phyloP scores from a whole-genome alignment of 2,113 vertebrate species.

The Sinosuthora webbiana region DNA sequence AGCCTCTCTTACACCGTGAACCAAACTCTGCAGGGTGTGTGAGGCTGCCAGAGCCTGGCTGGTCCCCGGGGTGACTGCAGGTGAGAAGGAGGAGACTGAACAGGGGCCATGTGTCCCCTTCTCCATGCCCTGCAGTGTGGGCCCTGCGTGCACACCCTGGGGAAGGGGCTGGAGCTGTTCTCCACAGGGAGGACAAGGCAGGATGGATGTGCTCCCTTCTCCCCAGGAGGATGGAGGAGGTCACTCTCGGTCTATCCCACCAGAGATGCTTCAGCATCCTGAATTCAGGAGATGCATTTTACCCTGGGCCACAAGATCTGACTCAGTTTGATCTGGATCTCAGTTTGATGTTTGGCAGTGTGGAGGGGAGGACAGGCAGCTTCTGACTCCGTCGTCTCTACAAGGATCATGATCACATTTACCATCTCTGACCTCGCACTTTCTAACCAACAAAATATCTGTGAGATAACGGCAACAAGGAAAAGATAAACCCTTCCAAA shows the following conservation, averaged over 20 bases:
- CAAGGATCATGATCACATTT: background rate
- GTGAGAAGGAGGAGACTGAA: background rate
- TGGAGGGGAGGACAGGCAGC: background rate
- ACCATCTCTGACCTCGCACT: background rate
- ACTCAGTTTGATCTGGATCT: background rate
- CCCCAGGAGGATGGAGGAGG: background rate
- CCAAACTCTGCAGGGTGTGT: background rate
- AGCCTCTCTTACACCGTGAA: background rate
- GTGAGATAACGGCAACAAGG: background rate
- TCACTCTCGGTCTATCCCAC: background rate
- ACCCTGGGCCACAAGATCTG: background rate
- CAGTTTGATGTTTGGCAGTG: background rate
- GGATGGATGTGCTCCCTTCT: background rate
- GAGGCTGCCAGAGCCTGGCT: background rate
- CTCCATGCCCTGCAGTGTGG: background rate
- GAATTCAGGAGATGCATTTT: background rate
- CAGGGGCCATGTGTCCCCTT: fast-evolving
- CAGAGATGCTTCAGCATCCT: background rate
- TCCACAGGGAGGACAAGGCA: background rate
- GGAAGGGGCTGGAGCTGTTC: background rate
- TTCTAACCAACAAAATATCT: background rate
- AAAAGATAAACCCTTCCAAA: background rate
- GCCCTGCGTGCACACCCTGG: background rate
- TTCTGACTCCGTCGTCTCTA: background rate
- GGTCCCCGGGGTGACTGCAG: background rate